phyloP scores from a whole-genome alignment of 2,113 vertebrate genomes.

The Colistium nudipinnis region DNA sequence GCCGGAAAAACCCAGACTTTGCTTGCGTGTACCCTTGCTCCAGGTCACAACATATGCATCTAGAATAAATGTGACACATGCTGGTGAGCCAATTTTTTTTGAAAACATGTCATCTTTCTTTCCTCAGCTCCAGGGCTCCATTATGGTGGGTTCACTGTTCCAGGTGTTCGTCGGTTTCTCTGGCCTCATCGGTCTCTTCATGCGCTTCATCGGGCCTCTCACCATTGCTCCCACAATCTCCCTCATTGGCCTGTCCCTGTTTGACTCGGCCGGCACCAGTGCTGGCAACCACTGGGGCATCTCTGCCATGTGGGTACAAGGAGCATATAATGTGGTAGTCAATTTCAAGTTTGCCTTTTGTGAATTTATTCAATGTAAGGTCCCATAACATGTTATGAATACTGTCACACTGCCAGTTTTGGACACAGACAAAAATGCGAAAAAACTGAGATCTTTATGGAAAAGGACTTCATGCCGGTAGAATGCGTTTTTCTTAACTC shows the following conservation, averaged over 20 bases:
- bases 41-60: too few relatives aligned
- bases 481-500: neutral
- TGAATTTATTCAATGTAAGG: too few relatives aligned
- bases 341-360: neutral
- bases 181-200: slow-evolving; percentile 91
- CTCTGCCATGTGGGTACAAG: slow-evolving; percentile 84
- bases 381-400: neutral
- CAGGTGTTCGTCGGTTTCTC: slow-evolving; percentile 95
- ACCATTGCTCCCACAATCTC: slow-evolving; percentile 97
- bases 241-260: slow-evolving; percentile 92
- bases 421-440: neutral
- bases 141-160: slow-evolving; percentile 93
- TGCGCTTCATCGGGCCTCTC: slow-evolving; percentile 94
- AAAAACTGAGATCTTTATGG: neutral
- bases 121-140: slow-evolving; percentile 90
- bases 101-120: neutral
- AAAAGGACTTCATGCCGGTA: neutral
- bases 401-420: neutral
- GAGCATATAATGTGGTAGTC: neutral
- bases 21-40: neutral
- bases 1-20: neutral
- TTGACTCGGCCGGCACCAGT: slow-evolving; percentile 84
- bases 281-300: slow-evolving; percentile 96
- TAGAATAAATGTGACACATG: too few relatives aligned
- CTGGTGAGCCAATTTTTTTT: neutral